These are phyloP conservation scores for Micromussa lordhowensis DNA, from an alignment of 92 coral and sea anemone genomes.

Conservation along the genomic window DNA sequence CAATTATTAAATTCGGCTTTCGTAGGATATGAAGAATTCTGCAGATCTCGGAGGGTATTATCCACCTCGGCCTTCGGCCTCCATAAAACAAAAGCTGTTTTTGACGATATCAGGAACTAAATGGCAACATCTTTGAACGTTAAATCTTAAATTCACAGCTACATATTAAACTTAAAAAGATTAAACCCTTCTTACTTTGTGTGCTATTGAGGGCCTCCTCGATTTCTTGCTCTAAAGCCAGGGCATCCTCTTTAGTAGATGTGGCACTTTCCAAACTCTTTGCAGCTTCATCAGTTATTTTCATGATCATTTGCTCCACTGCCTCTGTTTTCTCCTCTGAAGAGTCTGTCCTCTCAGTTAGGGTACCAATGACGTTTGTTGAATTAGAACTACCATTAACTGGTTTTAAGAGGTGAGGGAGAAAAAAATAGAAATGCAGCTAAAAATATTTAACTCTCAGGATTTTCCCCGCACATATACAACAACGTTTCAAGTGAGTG, in stretches of 20 bases:
- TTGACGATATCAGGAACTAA: not conserved
- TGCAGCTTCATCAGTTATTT: slow-evolving; percentile 50
- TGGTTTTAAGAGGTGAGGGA: not conserved
- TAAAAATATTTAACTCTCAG: no score
- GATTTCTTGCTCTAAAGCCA: slow-evolving; percentile 72
- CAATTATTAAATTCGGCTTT: no score
- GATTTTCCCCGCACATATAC: no score
- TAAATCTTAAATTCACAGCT: not conserved
- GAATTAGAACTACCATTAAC: not conserved
- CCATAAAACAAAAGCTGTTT: not conserved
- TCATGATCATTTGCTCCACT: slow-evolving; percentile 18
- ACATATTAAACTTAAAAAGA: not conserved
- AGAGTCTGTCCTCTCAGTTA: slow-evolving; percentile 45
- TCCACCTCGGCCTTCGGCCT: no score
- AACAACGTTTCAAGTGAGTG: no score
- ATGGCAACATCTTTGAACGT: not conserved
- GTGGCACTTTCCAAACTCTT: slow-evolving; percentile 40
- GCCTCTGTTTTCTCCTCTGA: slow-evolving; percentile 30
- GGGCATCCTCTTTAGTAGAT: slow-evolving; percentile 67
- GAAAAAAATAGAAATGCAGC: not conserved
- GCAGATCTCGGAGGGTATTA: no score
- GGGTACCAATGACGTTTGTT: not conserved
- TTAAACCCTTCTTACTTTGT: slow-evolving; percentile 49
- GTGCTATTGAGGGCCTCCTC: slow-evolving; percentile 76
- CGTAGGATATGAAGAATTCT: no score